Base-by-base conservation (phyloP, 2,888 invertebrate species). In the Portevinia maculata region DNA sequence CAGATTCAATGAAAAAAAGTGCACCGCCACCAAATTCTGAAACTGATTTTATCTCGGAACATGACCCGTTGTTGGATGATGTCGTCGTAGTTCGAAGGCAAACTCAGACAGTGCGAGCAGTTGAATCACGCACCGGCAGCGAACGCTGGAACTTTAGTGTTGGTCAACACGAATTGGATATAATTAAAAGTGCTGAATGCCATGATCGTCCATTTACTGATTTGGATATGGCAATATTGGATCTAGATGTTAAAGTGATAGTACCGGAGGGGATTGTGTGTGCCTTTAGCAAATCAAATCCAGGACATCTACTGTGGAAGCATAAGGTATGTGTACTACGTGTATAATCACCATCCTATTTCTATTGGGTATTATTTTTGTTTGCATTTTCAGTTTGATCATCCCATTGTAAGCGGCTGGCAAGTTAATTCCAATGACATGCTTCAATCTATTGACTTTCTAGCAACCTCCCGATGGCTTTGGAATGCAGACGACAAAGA, bases 101-200 rank as follows among this genome's bases (percentile, higher is more conserved):
- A 86, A 96, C 97, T 2, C 96, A 96, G 90, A 97, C 96, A 6
- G 96, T 99, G 11, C 92, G 98, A 60, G 98, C 98, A 3, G 93
- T 98, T 3, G 98, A 98, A 88, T 95, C 97, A 0, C 92, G 95
- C 60, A 94, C 94, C 8, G 98, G 99, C 1, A 90, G 91, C 48
- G 98, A 99, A 92, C 92, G 97, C 88, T 98, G 98, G 98, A 98
- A 98, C 92, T 98, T 98, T 89, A 98, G 97, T 90, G 98, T 98
- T 19, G 97, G 96, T 0, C 95, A 96, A 85, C 97, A 98, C 89
- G 95, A 97, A 86, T 88, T 98, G 57, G 94, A 94, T 67, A 74
- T 94, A 87, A 87, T 92, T 69, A 90, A 91, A 69, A 90, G 91
- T 50, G 88, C 88, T 37, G 92, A 93, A 76, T 94, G 94, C 73